Evolutionary conservation across 2,113 vertebrate species (phyloP).

Genomic region (Oryzias celebensis): DNA sequence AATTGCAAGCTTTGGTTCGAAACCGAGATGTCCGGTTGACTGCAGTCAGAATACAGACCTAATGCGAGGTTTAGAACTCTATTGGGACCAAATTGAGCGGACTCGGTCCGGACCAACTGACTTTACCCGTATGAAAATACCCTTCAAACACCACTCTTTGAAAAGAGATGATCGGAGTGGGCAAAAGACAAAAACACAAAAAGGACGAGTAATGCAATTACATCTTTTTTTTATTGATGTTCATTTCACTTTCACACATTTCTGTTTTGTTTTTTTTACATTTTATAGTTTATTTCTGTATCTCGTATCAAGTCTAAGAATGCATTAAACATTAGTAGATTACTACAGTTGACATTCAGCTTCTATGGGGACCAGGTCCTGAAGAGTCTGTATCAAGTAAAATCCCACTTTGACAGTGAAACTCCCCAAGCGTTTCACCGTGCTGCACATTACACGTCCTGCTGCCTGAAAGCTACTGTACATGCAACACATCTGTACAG

Average conservation of each 20-base stretch:
- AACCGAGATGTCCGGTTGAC: too few species aligned
- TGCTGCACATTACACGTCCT: conserved; percentile 27
- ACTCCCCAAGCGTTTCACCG: conserved; percentile 29
- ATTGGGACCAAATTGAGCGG: too few species aligned
- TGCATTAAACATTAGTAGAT: conserved; percentile 77
- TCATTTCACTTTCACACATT: conserved; percentile 64
- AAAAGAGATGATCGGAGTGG: too few species aligned
- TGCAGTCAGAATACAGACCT: too few species aligned
- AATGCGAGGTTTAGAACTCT: too few species aligned
- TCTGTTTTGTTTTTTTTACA: conserved; percentile 55
- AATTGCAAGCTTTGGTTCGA: too few species aligned
- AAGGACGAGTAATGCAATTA: conserved; percentile 51
- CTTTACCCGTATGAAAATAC: too few species aligned
- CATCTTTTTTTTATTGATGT: conserved; percentile 69
- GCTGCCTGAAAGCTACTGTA: conserved; percentile 43
- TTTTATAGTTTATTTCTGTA: conserved; percentile 64
- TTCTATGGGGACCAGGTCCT: conserved; percentile 40
- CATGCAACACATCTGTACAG: conserved; percentile 58
- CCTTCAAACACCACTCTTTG: too few species aligned
- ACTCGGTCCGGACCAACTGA: too few species aligned
- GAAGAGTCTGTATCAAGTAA: conserved; percentile 33
- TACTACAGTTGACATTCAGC: conserved; percentile 75
- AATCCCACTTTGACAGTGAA: conserved; percentile 52
- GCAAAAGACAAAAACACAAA: conserved; percentile 17
- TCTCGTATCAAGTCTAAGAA: conserved; percentile 77